Conservation (phyloP, 2,113 vertebrate species). For the Formicarius rufipectus region DNA sequence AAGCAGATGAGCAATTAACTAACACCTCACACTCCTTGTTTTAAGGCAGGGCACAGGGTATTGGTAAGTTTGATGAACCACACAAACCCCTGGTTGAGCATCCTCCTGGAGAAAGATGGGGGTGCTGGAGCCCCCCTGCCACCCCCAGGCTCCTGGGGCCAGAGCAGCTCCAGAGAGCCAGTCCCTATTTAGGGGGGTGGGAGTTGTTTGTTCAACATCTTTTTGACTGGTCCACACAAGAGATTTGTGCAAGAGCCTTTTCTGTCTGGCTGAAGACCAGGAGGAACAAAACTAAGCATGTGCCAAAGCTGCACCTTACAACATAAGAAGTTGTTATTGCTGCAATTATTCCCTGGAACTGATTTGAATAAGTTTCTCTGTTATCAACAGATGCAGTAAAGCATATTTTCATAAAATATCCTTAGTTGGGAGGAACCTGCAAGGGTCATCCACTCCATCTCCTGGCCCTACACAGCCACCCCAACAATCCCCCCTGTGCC, state of each 20-base stretch:
- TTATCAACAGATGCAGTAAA: neutral
- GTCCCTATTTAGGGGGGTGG: accelerated
- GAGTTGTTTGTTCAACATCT: neutral
- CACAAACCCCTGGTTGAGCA: neutral
- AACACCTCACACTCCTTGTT: neutral
- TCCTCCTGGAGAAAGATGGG: neutral
- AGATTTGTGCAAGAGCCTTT: neutral
- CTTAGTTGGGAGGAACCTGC: neutral
- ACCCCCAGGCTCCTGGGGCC: accelerated
- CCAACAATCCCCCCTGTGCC: neutral
- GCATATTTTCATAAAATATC: neutral
- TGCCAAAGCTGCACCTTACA: neutral
- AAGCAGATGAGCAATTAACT: neutral
- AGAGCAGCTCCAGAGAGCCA: neutral
- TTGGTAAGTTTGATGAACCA: neutral
- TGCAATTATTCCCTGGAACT: neutral
- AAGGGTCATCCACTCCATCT: accelerated
- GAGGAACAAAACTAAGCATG: neutral
- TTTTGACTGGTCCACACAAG: neutral
- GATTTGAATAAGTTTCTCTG: neutral
- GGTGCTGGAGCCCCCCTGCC: accelerated
- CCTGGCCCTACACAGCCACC: neutral
- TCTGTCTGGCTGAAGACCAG: neutral
- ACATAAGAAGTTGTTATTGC: neutral
- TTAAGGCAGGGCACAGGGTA: neutral